Conservation (phyloP, 2,113 vertebrate species). For the Myxocyprinus asiaticus region DNA sequence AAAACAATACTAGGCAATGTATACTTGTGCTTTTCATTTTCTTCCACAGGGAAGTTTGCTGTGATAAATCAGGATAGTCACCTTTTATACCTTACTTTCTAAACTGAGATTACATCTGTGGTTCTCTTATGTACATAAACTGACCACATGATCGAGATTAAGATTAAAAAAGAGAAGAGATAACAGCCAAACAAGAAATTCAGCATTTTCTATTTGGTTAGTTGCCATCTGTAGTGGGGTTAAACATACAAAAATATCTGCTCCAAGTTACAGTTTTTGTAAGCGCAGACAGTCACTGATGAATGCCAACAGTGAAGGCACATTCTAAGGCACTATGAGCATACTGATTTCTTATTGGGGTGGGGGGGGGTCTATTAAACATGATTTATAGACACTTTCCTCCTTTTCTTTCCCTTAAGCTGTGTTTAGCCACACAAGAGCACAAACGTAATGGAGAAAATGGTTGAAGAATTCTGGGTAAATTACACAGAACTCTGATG, state of each 20-base stretch:
- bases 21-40: no score
- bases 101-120: background rate
- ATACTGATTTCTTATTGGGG: slow-evolving; percentile 60
- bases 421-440: slow-evolving; percentile 51
- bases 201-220: background rate
- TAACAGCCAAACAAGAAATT: background rate
- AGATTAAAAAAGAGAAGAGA: background rate
- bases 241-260: slow-evolving; percentile 38
- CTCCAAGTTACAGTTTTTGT: slow-evolving; percentile 37
- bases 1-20: no score
- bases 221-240: slow-evolving; percentile 20
- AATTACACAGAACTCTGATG: slow-evolving; percentile 45
- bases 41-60: no score
- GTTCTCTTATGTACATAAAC: background rate
- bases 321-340: slow-evolving; percentile 57
- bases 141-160: background rate
- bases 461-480: slow-evolving; percentile 41
- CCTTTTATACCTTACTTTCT: background rate
- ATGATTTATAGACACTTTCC: slow-evolving; percentile 60
- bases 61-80: background rate
- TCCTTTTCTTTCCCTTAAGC: slow-evolving; percentile 49
- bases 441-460: slow-evolving; percentile 50
- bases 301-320: slow-evolving; percentile 41
- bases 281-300: slow-evolving; percentile 46
- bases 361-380: slow-evolving; percentile 57